Conservation (phyloP, 2,113 vertebrate genomes). For the Hippocampus abdominalis region DNA sequence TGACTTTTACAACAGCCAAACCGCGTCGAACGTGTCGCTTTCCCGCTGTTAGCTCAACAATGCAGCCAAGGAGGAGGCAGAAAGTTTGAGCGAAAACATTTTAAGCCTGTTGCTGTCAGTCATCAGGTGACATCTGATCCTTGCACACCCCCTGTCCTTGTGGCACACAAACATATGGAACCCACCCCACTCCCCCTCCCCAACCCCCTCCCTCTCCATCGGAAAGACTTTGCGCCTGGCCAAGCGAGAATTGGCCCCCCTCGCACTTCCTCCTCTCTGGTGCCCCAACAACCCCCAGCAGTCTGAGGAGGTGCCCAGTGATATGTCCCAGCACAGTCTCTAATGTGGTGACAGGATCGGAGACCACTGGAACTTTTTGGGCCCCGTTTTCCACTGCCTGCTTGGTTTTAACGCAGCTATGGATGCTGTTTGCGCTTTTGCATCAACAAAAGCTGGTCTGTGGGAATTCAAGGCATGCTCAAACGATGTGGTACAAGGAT, state of each 20-base stretch:
- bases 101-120: constrained; percentile 63
- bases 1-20: constrained; percentile 30
- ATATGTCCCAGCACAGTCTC: constrained; percentile 64
- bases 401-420: background rate
- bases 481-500: too few relatives aligned
- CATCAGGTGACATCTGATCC: constrained; percentile 54
- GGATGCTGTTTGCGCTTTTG: background rate
- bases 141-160: constrained; percentile 31
- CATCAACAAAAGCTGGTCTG: background rate
- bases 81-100: constrained; percentile 27
- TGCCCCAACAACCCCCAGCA: constrained; percentile 43
- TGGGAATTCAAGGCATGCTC: background rate
- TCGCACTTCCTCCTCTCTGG: constrained; percentile 38
- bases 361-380: constrained; percentile 30
- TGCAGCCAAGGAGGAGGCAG: constrained; percentile 34
- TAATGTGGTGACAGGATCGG: constrained; percentile 62
- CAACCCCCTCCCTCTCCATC: constrained; percentile 23
- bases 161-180: constrained; percentile 25
- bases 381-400: background rate
- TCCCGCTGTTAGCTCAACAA: constrained; percentile 29
- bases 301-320: constrained; percentile 62
- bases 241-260: constrained; percentile 34
- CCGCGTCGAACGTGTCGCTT: constrained; percentile 31
- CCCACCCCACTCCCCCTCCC: constrained; percentile 3
- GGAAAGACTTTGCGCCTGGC: constrained; percentile 37